phyloP scores from a whole-genome alignment of 2,797 vertebrate genomes.

The Leptatherina wallacei region DNA sequence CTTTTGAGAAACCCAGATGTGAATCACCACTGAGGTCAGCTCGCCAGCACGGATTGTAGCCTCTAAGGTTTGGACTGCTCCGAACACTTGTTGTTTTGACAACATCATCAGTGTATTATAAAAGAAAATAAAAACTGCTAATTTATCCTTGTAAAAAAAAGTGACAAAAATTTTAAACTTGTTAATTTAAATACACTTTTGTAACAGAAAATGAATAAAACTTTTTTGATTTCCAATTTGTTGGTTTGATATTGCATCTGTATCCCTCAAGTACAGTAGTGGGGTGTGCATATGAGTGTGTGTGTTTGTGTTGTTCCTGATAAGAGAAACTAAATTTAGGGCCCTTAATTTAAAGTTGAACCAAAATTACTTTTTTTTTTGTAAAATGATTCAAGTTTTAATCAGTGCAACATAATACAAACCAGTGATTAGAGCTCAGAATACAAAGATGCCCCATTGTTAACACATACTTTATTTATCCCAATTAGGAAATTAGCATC shows the following conservation, averaged over 20 bases:
- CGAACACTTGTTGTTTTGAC: constrained; percentile 76
- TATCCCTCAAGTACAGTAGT: not conserved
- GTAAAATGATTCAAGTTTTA: not conserved
- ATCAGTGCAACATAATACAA: not conserved
- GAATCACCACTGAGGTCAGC: constrained; percentile 42
- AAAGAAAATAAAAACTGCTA: constrained; percentile 85
- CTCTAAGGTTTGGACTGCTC: constrained; percentile 57
- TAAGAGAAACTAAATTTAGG: not conserved
- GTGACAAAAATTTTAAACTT: constrained; percentile 67
- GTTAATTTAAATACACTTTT: constrained; percentile 87
- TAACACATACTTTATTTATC: too few species aligned
- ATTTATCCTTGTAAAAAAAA: constrained; percentile 95
- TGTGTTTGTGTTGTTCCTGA: not conserved
- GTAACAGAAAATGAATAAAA: constrained; percentile 84
- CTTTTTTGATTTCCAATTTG: constrained; percentile 73
- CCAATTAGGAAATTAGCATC: too few species aligned
- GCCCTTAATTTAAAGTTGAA: not conserved
- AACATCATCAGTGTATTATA: constrained; percentile 90
- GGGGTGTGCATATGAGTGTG: constrained; percentile 1
- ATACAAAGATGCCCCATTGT: not conserved
- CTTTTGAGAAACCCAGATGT: constrained; percentile 47
- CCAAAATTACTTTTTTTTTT: not conserved
- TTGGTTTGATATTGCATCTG: not conserved
- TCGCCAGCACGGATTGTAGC: constrained; percentile 32
- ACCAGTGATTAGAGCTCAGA: not conserved